phyloP scores from a whole-genome alignment of 2,888 invertebrate genomes.

The Cyrtodaria siliqua region DNA sequence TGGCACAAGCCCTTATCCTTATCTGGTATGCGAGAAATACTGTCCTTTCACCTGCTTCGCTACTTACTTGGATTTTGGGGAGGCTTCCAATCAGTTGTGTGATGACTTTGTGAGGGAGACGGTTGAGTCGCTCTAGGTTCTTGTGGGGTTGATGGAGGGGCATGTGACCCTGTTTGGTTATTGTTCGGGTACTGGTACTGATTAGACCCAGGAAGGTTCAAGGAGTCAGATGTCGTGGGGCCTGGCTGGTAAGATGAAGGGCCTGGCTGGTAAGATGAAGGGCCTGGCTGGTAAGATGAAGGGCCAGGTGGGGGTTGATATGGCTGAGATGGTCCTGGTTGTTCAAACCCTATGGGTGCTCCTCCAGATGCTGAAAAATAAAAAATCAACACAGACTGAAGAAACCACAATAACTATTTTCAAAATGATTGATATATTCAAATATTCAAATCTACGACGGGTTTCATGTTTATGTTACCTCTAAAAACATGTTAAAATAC shows the following conservation, averaged over 20 bases:
- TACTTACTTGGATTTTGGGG: slow-evolving; percentile 74
- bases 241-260: no score
- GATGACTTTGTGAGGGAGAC: slow-evolving; percentile 25
- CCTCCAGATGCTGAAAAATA: slow-evolving; percentile 24
- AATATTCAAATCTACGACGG: no score
- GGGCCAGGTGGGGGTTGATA: slow-evolving; percentile 27
- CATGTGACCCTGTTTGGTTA: slow-evolving; percentile 64
- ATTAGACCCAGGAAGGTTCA: slow-evolving; percentile 39
- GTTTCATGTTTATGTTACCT: no score
- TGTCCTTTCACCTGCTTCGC: no score
- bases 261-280: slow-evolving; percentile 62
- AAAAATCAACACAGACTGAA: no score
- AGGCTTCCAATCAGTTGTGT: slow-evolving; percentile 70
- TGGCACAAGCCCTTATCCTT: no score
- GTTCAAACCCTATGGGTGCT: slow-evolving; percentile 57
- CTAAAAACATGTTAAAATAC: no score
- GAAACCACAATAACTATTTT: no score
- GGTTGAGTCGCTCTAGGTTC: slow-evolving; percentile 51
- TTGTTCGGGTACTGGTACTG: slow-evolving; percentile 33
- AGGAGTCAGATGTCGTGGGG: slow-evolving; percentile 58
- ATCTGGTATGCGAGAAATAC: no score
- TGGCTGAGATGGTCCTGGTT: slow-evolving; percentile 32
- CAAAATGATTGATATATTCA: no score
- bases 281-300: slow-evolving; percentile 35
- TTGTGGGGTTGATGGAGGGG: slow-evolving; percentile 73